phyloP scores from a whole-genome alignment of 1,140 invertebrate species.

The Bathynomus jamesi region DNA sequence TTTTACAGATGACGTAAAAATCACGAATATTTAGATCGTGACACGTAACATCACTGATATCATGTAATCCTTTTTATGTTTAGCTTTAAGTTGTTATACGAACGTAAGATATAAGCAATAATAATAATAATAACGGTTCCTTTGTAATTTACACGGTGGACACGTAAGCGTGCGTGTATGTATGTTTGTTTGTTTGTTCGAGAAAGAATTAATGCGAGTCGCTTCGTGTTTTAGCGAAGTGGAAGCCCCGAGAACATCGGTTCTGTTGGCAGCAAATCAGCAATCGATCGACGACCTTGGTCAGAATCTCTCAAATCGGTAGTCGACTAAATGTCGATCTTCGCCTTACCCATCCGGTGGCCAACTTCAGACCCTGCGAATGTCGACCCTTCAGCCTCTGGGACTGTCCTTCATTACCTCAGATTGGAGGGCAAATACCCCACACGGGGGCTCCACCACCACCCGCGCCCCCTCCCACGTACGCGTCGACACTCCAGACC shows the following conservation, averaged over 20 bases:
- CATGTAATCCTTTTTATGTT: neutral
- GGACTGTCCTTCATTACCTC: constrained; percentile 25
- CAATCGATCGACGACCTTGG: constrained; percentile 18
- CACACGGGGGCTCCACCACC: constrained; percentile 40
- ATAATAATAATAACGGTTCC: neutral
- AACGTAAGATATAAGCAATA: neutral
- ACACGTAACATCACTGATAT: too few relatives aligned
- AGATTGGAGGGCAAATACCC: constrained; percentile 37
- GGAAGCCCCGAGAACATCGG: constrained; percentile 67
- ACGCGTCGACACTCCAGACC: constrained; percentile 10
- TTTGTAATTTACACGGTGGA: neutral
- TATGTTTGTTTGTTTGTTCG: too few relatives aligned
- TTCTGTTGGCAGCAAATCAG: constrained; percentile 60
- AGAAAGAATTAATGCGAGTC: constrained; percentile 5
- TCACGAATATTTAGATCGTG: too few relatives aligned
- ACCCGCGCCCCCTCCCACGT: constrained; percentile 33
- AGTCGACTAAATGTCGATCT: constrained; percentile 40
- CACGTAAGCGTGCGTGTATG: neutral
- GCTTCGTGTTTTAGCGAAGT: constrained; percentile 56
- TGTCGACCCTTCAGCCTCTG: constrained; percentile 31
- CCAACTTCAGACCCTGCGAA: constrained; percentile 32
- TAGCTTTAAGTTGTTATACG: neutral
- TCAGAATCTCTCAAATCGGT: constrained; percentile 31
- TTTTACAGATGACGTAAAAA: too few relatives aligned
- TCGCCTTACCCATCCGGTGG: constrained; percentile 43